These are phyloP conservation scores for Drosophila kurseongensis DNA, from an alignment of 1,140 invertebrate species.

Conservation along the genomic window DNA sequence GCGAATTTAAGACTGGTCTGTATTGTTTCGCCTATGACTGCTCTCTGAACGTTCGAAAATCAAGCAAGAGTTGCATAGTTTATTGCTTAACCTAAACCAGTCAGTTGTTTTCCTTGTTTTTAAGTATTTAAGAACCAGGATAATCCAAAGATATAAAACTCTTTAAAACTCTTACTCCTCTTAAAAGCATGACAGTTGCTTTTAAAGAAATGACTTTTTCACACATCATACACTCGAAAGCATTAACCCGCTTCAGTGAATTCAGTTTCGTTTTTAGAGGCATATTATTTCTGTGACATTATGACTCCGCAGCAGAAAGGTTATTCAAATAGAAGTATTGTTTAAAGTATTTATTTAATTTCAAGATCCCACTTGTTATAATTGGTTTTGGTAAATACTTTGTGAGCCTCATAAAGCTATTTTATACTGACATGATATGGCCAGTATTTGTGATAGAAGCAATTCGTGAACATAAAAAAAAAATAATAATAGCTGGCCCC, in stretches of 20 bases:
- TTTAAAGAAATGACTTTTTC: conserved; percentile 19
- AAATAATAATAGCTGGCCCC: too few relatives aligned
- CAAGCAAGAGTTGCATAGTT: background rate
- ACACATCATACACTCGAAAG: background rate
- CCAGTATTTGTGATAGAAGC: too few relatives aligned
- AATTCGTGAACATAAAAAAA: too few relatives aligned
- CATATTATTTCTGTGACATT: background rate
- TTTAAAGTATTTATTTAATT: too few relatives aligned
- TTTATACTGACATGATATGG: too few relatives aligned
- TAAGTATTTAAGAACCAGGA: too few relatives aligned
- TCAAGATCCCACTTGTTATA: too few relatives aligned
- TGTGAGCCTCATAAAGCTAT: too few relatives aligned
- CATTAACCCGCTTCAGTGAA: background rate
- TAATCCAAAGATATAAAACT: background rate
- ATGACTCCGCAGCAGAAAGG: background rate
- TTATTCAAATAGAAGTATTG: background rate
- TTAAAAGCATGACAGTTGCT: background rate
- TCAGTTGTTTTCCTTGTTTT: background rate
- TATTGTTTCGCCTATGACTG: background rate
- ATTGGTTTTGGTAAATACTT: too few relatives aligned
- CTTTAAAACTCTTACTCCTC: background rate
- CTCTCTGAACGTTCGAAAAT: background rate
- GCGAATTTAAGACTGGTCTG: conserved; percentile 21
- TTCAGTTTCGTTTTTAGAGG: background rate
- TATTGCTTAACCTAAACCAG: too few relatives aligned